Evolutionary conservation across 2,797 vertebrate species (phyloP), one percentile per base, ranked within the genome.

Genomic region (Nyctibius grandis): DNA sequence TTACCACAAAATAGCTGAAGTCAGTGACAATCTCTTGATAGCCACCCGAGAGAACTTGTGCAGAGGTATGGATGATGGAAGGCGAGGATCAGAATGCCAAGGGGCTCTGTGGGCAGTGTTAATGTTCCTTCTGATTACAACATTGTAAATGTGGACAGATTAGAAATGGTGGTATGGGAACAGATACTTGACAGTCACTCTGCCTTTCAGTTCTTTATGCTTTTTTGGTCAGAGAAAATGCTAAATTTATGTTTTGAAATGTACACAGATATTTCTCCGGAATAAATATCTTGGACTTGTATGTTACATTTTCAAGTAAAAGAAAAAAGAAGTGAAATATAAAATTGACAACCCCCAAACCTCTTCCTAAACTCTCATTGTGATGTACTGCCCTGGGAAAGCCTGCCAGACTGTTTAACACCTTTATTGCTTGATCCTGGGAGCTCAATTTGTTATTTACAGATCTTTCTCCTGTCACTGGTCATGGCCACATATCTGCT

Each of bases 361-460:
- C 33, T 73, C 69, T 84, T 76, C 36, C 40, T 88, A 51, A 73
- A 73, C 12, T 64, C 59, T 67, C 34, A n/a, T 42, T 74, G 44
- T 85, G 83, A 95, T 95, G 28, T 29, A 87, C 74, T 73, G 42
- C 45, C 53, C 48, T 53, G 36, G 64, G 56, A 93, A 93, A 88
- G 54, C 51, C 88, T 70, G 56, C 29, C 95, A 85, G 93, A 67
- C 59, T 88, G 42, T 81, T 95, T 93, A 94, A 88, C 45, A 68
- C 74, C 77, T 93, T 90, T 91, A 88, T 56, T 76, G 53, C 70
- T 87, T 94, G 88, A 91, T 89, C 80, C 67, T 91, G n/a, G 59
- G 80, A 92, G 85, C 64, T 93, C 76, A 82, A 94, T 87, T 87
- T 94, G 67, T 95, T 96, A 89, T 93, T 96, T 94, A 85, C 64